Evolutionary conservation across 1,140 invertebrate genomes (phyloP), one percentile per base, ranked within the genome.

Genomic region (Oreohelix idahoensis): DNA sequence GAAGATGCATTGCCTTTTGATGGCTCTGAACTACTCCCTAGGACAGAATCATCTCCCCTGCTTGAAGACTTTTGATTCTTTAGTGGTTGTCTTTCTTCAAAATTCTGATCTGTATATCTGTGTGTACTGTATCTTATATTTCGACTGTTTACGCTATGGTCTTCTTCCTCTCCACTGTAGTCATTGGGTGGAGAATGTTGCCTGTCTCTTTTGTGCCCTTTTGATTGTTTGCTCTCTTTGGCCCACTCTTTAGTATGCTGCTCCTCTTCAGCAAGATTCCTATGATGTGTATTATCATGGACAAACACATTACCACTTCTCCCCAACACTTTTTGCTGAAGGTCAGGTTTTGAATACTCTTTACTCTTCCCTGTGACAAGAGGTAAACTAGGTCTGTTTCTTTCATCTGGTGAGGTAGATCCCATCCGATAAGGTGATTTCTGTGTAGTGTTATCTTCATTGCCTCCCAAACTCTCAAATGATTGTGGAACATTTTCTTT

Each of bases 1-100:
- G 49, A 1, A 36, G 42, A 36, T 32, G 17, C 29, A 69, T 58
- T 36, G 38, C 29, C 35, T 17, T 5, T 39, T 15, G 77, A 79
- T 38, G 17, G 32, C 17, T 58, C 32, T 69, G 77, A 79, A 2
- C 51, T 45, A 49, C 66, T 26, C 0, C 26, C 38, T 4, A 80
- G 38, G n/a, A 80, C 42, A 29, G 79, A 71, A n/a, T 80, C 79
- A 39, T 35, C 13, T 11, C 32, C 26, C 49, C 79, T 71, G 32
- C 79, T 49, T 63, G 63, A 80, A 49, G 39, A 29, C 17, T 71
- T 80, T 8, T 80, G 11, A 29, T 49, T 35, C 13, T 49, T 32
- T 26, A 66, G 8, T 32, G 8, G n/a, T 66, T 32, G 63, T 17
- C 63, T 66, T 11, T 66, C 63, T 66, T 66, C n/a, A 32, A 10